These are phyloP conservation scores for Tamias sibiricus DNA, from an alignment of 2,113 vertebrate genomes.

Conservation along the genomic window DNA sequence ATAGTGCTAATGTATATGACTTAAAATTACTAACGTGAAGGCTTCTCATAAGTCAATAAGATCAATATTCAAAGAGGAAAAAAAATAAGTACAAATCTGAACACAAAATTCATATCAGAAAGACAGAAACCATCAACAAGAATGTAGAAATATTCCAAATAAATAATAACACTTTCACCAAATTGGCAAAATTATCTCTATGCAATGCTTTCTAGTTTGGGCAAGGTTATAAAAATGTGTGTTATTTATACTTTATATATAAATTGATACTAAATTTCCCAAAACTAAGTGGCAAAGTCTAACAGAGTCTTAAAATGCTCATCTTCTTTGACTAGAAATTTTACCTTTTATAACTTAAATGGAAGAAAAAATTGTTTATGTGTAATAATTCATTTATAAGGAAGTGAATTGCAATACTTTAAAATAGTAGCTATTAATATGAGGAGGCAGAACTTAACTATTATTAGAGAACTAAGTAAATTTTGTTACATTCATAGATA, in stretches of 20 bases:
- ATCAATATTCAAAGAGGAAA: neutral
- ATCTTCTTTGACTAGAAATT: conserved; percentile 16
- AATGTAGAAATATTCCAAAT: neutral
- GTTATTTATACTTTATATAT: conserved; percentile 15
- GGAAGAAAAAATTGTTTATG: conserved; percentile 2
- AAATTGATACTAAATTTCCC: conserved; percentile 11
- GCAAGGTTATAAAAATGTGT: neutral
- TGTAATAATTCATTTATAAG: neutral
- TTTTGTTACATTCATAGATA: neutral
- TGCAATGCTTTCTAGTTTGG: neutral
- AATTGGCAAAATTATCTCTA: conserved; percentile 15
- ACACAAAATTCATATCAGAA: neutral
- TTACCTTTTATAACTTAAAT: neutral
- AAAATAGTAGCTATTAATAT: neutral
- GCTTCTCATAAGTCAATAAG: conserved; percentile 38
- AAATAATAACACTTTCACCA: conserved; percentile 23
- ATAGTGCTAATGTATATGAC: neutral
- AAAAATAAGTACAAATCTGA: neutral
- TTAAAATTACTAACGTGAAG: neutral
- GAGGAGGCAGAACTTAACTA: neutral
- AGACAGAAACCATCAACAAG: neutral
- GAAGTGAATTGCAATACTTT: neutral
- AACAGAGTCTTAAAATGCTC: neutral
- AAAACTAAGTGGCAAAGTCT: neutral
- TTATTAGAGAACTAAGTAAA: neutral